Evolutionary conservation across 1,140 invertebrate species (phyloP), one percentile per base, ranked within the genome.

Genomic region (Uloborus diversus): DNA sequence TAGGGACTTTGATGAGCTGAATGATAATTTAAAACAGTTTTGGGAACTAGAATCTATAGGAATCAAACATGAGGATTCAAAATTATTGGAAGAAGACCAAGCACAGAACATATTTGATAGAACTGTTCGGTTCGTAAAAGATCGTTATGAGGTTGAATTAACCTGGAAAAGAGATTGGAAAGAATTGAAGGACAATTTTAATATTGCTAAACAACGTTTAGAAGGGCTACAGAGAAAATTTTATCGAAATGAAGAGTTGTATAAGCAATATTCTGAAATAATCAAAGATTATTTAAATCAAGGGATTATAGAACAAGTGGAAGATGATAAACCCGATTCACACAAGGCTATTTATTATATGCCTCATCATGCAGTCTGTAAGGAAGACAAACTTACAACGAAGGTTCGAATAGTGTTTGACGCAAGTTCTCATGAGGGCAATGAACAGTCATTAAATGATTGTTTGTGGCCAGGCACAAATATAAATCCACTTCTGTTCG

Each of bases 371-470:
- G 20, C 47, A n/a, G 65, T 42, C n/a, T 64, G 23, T 27, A 64
- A 25, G 5, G 35, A 35, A 68, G 47, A 71, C 3, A 66, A 49
- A 13, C 27, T 49, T 27, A 68, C 0, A 4, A 78, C 59, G n/a
- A 71, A 70, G 32, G 20, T 79, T 11, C 47, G 4, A 9, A 49
- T 79, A 3, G 76, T 79, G 13, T 79, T 70, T 68, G 64, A 79
- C 28, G 76, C 42, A 5, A 56, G 47, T 23, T 49, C 76, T 32
- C 32, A 68, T 32, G 78, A 64, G 0, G 25, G 5, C 30, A 53
- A 49, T 4, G 14, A 51, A 25, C n/a, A 53, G n/a, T 81, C 80
- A 11, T 47, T 82, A 23, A 82, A 82, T 65, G 73, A 82, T 20
- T 70, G 53, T 62, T 51, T 82, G 1, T 47, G 47, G 35, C 30